These are phyloP conservation scores for Myiozetetes cayanensis DNA, from an alignment of 2,113 vertebrate species.

Conservation along the genomic window DNA sequence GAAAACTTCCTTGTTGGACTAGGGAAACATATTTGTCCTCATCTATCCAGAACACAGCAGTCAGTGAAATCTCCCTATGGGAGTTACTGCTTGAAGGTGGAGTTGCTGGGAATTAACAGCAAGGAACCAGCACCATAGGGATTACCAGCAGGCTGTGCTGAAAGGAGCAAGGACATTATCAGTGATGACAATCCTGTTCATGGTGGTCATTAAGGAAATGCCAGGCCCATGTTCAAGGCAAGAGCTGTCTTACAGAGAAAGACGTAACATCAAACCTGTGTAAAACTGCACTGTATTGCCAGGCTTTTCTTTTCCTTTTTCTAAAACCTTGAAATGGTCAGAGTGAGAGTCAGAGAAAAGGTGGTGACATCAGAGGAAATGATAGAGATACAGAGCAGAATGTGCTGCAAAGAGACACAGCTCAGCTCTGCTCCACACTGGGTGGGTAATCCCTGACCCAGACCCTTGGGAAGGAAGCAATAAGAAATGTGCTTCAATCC, in stretches of 20 bases:
- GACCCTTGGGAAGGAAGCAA: not conserved
- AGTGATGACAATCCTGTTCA: not conserved
- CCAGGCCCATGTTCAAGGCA: not conserved
- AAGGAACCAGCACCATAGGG: not conserved
- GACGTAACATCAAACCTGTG: not conserved
- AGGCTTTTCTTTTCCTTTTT: not conserved
- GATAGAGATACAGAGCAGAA: not conserved
- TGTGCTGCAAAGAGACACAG: not conserved
- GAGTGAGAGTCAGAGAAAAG: not conserved
- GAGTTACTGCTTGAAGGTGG: not conserved
- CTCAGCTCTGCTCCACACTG: accelerated
- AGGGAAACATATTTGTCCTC: not conserved
- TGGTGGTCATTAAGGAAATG: not conserved
- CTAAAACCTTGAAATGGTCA: not conserved
- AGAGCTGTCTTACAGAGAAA: not conserved
- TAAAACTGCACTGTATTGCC: not conserved
- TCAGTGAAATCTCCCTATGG: not conserved
- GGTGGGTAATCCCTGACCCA: not conserved
- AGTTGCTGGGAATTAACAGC: not conserved
- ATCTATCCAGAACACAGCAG: not conserved
- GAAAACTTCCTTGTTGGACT: not conserved
- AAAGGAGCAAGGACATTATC: not conserved
- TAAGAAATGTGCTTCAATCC: not conserved
- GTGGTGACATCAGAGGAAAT: not conserved
- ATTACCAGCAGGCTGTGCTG: not conserved